phyloP scores from a whole-genome alignment of 2,797 vertebrate genomes.

The Nyctibius grandis region DNA sequence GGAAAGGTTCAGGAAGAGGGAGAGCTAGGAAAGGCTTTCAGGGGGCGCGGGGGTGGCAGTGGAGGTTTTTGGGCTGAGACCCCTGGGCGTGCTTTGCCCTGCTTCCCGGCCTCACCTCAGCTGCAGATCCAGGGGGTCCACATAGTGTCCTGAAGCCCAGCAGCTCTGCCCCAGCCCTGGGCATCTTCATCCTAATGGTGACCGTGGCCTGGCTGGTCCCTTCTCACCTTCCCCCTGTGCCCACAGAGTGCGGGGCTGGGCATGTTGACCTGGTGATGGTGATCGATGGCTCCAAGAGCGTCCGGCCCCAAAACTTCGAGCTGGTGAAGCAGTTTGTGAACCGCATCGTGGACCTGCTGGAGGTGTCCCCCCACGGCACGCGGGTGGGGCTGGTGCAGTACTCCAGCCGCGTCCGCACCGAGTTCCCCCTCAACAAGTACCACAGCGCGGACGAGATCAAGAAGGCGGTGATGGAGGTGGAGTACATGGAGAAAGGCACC shows the following conservation, averaged over 20 bases:
- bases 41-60: rapidly evolving
- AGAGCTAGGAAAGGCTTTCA: background rate
- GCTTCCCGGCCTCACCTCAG: background rate
- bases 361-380: slow-evolving; percentile 87
- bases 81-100: rapidly evolving
- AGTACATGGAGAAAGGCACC: slow-evolving; percentile 98
- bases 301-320: slow-evolving; percentile 94
- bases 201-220: background rate
- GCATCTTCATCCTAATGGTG: background rate
- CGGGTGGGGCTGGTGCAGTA: slow-evolving; percentile 93
- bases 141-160: background rate
- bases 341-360: slow-evolving; percentile 91
- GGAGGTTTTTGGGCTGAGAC: background rate
- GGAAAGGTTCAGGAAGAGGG: background rate
- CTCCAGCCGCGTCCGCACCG: slow-evolving; percentile 91
- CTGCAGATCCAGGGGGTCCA: background rate
- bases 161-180: background rate
- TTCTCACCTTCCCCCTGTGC: background rate
- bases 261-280: slow-evolving; percentile 91
- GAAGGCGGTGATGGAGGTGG: slow-evolving; percentile 88
- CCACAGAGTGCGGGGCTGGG: slow-evolving; percentile 85
- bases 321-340: slow-evolving; percentile 96
- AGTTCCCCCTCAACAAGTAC: slow-evolving; percentile 91
- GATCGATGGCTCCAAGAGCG: slow-evolving; percentile 95
- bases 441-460: slow-evolving; percentile 87